Evolutionary conservation across 1,140 invertebrate genomes (phyloP), one percentile per base, ranked within the genome.

Genomic region (Laodelphax striatellus): DNA sequence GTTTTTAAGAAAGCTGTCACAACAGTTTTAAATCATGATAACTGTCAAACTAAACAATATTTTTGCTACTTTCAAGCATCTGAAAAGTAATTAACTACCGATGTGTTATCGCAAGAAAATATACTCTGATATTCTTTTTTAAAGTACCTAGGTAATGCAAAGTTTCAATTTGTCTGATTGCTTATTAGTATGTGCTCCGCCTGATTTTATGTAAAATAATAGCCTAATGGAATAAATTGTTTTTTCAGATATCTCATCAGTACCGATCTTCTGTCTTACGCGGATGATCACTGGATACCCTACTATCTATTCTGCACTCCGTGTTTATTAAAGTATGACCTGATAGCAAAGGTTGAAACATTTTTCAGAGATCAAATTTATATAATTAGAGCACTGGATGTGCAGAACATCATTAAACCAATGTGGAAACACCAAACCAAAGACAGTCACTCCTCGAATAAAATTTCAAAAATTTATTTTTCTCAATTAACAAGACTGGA

Each of bases 371-470:
- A 95, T 75, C 89, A 92, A 73, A 79, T 83, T 70, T 91, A 86
- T 74, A 75, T 92, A 64, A 88, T 92, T 63, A 80, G 86, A 70
- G 79, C 84, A 71, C 84, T 85, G 41, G 80, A 79, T 44, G 77
- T 91, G n/a, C 80, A 85, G 62, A 80, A 86, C 61, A 77, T 87
- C 38, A 85, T 90, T 58, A 84, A 86, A 68, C 86, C 88, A 0
- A 82, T 87, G 65, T 90, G 87, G 87, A 83, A 85, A 62, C 89
- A 90, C 21, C 56, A 46, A 14, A 60, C 59, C 10, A 28, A 52
- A 14, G 28, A 22, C 17, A 34, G 16, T 31, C 17, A 52, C 24
- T 54, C 24, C 2, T n/a, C 19, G 13, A 50, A 52, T 24, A 82
- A 66, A 22, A 55, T 60, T 16, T 50, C 59, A 34, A 38, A 54